Evolutionary conservation across 2,888 invertebrate genomes (phyloP).

Genomic region (Clitarchus hookeri): DNA sequence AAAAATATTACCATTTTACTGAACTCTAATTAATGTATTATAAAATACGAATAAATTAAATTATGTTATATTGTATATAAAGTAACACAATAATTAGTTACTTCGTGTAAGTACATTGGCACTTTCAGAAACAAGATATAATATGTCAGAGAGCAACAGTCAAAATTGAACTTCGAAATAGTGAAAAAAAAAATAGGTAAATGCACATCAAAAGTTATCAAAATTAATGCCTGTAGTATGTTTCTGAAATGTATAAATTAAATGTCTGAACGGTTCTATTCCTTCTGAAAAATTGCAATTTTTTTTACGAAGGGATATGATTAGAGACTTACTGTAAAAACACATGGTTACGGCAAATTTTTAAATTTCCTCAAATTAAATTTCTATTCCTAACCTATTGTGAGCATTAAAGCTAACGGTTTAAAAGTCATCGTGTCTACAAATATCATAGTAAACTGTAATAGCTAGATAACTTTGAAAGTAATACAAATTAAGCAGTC

Average conservation of each 20-base stretch:
- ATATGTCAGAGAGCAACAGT: constrained; percentile 15
- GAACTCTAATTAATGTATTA: constrained; percentile 5
- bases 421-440: background rate
- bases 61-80: constrained; percentile 27
- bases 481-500: background rate
- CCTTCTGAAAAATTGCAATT: background rate
- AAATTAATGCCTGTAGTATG: background rate
- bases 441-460: background rate
- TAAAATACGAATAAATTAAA: constrained; percentile 27
- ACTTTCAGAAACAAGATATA: constrained; percentile 27
- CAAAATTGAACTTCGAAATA: constrained; percentile 10
- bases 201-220: background rate
- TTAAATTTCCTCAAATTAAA: background rate
- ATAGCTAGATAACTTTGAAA: background rate
- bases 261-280: background rate
- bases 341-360: background rate
- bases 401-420: constrained; percentile 4
- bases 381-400: background rate
- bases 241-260: background rate
- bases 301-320: background rate
- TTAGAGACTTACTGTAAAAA: background rate
- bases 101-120: constrained; percentile 18
- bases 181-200: background rate
- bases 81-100: constrained; percentile 19
- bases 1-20: background rate